phyloP scores from a whole-genome alignment of 2,888 invertebrate species.

The Agrochola macilenta region DNA sequence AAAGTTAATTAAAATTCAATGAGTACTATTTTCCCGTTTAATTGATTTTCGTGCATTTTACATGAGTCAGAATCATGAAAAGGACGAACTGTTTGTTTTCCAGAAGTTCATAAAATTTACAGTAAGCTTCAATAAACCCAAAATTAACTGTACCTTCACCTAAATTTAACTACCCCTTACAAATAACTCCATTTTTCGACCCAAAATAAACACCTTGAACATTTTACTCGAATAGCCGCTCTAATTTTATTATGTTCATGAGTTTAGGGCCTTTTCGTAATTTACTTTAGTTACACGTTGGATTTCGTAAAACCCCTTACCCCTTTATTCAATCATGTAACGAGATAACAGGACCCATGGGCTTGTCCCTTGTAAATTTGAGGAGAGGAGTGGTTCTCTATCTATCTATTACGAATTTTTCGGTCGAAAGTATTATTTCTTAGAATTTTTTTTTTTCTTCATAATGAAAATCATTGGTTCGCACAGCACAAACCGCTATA shows the following conservation, averaged over 20 bases:
- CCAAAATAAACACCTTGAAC: slow-evolving; percentile 58
- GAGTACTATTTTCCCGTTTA: neutral
- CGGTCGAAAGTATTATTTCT: slow-evolving; percentile 22
- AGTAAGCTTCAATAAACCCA: neutral
- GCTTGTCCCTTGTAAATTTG: slow-evolving; percentile 69
- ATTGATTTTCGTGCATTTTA: neutral
- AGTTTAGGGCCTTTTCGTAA: slow-evolving; percentile 70
- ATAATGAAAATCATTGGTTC: neutral
- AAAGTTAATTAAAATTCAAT: neutral
- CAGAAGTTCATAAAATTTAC: neutral
- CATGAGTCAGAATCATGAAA: neutral
- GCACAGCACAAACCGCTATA: neutral
- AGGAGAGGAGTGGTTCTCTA: slow-evolving; percentile 60
- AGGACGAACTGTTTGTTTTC: neutral
- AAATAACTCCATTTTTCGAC: slow-evolving; percentile 52
- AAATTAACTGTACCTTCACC: slow-evolving; percentile 37
- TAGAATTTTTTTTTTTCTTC: neutral
- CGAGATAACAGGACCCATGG: slow-evolving; percentile 74
- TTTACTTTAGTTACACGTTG: slow-evolving; percentile 74
- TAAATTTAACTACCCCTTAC: slow-evolving; percentile 35
- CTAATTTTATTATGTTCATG: slow-evolving; percentile 69
- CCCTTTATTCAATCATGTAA: slow-evolving; percentile 80
- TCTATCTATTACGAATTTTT: slow-evolving; percentile 43
- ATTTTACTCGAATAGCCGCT: slow-evolving; percentile 60
- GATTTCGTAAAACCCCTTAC: slow-evolving; percentile 77